These are phyloP conservation scores for Papilio xuthus DNA, from an alignment of 1,140 invertebrate species.

Conservation along the genomic window DNA sequence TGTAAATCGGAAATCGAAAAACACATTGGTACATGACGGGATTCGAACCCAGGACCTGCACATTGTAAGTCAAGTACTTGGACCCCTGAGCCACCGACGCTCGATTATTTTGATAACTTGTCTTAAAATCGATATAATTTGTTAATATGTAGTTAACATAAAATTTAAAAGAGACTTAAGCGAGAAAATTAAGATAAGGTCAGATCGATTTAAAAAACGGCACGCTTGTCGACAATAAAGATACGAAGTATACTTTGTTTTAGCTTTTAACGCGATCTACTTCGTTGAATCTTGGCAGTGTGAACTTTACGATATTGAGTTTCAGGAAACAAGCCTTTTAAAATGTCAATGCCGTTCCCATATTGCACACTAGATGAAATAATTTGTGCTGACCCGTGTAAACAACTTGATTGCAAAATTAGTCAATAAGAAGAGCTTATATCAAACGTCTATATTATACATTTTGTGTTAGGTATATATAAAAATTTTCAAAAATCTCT, in stretches of 20 bases:
- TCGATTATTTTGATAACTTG: too few species aligned
- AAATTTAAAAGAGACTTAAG: background rate
- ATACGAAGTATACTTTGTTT: constrained; percentile 6
- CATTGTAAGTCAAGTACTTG: too few species aligned
- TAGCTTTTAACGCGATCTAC: background rate
- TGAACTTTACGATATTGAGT: constrained; percentile 41
- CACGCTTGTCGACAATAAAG: constrained; percentile 20
- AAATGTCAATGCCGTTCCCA: constrained; percentile 51
- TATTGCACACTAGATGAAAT: constrained; percentile 10
- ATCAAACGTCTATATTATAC: background rate
- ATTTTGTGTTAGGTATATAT: too few species aligned
- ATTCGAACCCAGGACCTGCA: too few species aligned
- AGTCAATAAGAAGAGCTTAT: background rate
- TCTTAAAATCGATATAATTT: background rate
- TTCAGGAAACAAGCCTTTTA: constrained; percentile 57
- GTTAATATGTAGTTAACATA: background rate
- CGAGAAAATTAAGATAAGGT: background rate
- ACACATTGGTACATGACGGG: too few species aligned
- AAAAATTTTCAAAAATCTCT: too few species aligned
- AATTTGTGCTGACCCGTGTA: background rate
- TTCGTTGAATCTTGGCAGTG: constrained; percentile 4
- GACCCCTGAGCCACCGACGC: too few species aligned
- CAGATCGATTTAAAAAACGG: constrained; percentile 19
- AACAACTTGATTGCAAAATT: background rate
- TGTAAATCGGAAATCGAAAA: too few species aligned